A percentile compares a stretch with the other conserved stretches of the same genome.
phyloP scores from a whole-genome alignment of 2,113 vertebrate genomes.

The Erpornis zantholeuca region DNA sequence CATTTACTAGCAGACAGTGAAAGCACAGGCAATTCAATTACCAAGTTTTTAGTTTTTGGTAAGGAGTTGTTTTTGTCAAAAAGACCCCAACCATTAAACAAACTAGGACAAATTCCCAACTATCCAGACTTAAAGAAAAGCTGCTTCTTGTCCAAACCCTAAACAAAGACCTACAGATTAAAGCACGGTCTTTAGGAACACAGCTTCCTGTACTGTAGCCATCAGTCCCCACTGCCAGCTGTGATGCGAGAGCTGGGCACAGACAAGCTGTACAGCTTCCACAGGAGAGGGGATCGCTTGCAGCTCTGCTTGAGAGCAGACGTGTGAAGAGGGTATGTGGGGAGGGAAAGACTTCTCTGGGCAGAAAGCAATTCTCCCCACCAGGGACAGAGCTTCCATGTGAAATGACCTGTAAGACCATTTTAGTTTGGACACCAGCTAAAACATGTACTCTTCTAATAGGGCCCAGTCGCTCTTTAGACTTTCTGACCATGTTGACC shows the following conservation, averaged over 20 bases:
- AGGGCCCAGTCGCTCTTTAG: neutral
- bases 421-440: neutral
- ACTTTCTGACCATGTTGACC: slow-evolving; percentile 76
- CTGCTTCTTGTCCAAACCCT: neutral
- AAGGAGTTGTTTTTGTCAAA: neutral
- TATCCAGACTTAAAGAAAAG: neutral
- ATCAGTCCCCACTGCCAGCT: neutral
- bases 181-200: neutral
- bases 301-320: neutral
- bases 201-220: neutral
- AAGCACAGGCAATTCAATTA: neutral
- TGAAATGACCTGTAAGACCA: neutral
- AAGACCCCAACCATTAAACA: neutral
- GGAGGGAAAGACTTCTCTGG: neutral
- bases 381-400: neutral
- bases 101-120: neutral
- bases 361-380: neutral
- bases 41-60: neutral
- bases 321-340: neutral
- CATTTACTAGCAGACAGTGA: neutral
- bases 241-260: fast-evolving
- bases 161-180: neutral
- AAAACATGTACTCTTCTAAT: neutral
- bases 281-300: neutral
- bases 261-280: neutral